Evolutionary conservation across 1,140 invertebrate species (phyloP), one percentile per base, ranked within the genome.

Genomic region (Cyclina sinensis): DNA sequence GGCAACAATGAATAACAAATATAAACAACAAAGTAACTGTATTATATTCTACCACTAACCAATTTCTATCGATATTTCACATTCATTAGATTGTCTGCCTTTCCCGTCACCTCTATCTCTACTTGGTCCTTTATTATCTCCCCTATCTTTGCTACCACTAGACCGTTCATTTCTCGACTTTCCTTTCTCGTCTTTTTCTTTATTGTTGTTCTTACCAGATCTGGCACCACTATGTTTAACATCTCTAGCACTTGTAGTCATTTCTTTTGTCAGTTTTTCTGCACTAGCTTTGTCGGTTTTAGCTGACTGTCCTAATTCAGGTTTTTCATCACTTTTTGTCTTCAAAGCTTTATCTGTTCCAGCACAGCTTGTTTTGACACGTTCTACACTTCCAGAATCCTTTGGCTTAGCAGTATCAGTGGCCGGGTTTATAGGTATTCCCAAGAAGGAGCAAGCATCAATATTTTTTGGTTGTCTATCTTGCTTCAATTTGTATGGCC

Each of bases 61-160:
- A 39, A 70, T 70, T 39, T 70, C 65, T 35, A 70, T 70, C 1
- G 65, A 70, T 70, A 70, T 70, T 70, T 70, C 65, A 70, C 65
- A 70, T 37, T 70, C 65, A 35, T 37, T 32, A 7, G n/a, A 37
- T 35, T 27, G 32, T 70, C 18, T 39, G 3, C 14, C 35, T 70
- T 16, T 70, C 14, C 27, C 37, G 1, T 70, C 21, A 35, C n/a
- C 30, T 65, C 65, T 27, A 18, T 16, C 32, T 14, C 32, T 70
- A 70, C 11, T 39, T 27, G 65, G 27, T 27, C 21, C 3, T 37
- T 27, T 39, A 37, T 37, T 37, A 37, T 37, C 65, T 37, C 65
- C 32, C 32, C 32, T 35, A 5, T 37, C 24, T 62, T 14, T 27
- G 27, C 21, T 27, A 62, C 24, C 14, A 9, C 24, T n/a, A 18